Conservation (phyloP, 2,113 vertebrate genomes). For the Pandion haliaetus region DNA sequence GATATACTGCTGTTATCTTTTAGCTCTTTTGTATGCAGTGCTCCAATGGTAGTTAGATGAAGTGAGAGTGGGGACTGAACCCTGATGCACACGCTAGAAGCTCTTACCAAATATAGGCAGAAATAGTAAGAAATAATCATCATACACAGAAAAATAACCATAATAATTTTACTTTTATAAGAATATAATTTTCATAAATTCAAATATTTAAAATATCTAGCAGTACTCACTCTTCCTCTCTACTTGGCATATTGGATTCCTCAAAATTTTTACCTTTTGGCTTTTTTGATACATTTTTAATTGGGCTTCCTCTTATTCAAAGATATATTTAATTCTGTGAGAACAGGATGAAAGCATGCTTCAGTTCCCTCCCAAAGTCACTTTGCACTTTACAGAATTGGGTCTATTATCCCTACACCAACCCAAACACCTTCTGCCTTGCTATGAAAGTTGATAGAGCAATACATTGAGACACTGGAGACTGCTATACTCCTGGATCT, state of each 20-base stretch:
- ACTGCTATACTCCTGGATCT: not conserved
- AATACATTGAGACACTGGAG: not conserved
- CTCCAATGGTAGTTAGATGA: not conserved
- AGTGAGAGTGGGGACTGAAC: not conserved
- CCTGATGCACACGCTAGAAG: not conserved
- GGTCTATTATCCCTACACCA: not conserved
- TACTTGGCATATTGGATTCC: not conserved
- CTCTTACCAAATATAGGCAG: not conserved
- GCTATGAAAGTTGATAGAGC: not conserved
- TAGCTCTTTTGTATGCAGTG: not conserved
- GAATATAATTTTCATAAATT: not conserved
- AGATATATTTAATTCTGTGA: not conserved
- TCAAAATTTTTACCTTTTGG: not conserved
- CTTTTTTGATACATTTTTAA: not conserved
- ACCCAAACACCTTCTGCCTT: not conserved
- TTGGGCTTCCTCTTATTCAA: not conserved
- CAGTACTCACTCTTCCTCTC: not conserved
- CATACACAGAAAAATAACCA: not conserved
- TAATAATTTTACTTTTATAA: not conserved
- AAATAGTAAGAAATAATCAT: not conserved
- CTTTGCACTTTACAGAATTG: not conserved
- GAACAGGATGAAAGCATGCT: not conserved
- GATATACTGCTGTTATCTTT: constrained; percentile 12
- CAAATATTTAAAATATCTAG: not conserved
- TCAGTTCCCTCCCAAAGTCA: not conserved